These are phyloP conservation scores for Zosterops japonicus DNA, from an alignment of 2,113 vertebrate species.

Conservation along the genomic window DNA sequence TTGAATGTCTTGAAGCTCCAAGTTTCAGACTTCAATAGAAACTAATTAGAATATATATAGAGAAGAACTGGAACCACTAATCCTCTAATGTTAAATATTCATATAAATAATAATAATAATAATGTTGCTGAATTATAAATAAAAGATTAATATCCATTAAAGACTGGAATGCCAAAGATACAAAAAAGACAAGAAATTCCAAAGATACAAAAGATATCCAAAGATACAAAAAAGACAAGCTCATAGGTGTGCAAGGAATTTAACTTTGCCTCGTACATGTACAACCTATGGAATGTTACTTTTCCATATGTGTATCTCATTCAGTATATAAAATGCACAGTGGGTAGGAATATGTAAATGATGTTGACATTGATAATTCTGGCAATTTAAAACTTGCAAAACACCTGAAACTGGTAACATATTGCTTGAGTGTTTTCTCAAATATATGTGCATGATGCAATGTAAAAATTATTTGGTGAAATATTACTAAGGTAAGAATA, in stretches of 20 bases:
- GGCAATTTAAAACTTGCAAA: neutral
- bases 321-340: neutral
- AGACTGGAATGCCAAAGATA: neutral
- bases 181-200: neutral
- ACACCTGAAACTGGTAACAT: neutral
- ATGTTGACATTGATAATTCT: neutral
- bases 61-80: neutral
- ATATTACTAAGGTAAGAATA: neutral
- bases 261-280: neutral
- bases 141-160: neutral
- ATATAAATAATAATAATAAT: neutral
- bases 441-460: neutral
- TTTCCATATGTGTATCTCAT: neutral
- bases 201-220: too few species aligned
- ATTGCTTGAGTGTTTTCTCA: neutral
- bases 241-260: neutral
- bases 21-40: neutral
- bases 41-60: neutral
- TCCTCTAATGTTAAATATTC: neutral
- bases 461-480: neutral
- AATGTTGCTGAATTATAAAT: neutral
- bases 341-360: neutral
- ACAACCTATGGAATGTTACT: neutral
- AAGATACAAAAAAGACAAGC: neutral
- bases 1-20: neutral